Evolutionary conservation across 2,888 invertebrate genomes (phyloP), one percentile per base, ranked within the genome.

Genomic region (Apoderus coryli): DNA sequence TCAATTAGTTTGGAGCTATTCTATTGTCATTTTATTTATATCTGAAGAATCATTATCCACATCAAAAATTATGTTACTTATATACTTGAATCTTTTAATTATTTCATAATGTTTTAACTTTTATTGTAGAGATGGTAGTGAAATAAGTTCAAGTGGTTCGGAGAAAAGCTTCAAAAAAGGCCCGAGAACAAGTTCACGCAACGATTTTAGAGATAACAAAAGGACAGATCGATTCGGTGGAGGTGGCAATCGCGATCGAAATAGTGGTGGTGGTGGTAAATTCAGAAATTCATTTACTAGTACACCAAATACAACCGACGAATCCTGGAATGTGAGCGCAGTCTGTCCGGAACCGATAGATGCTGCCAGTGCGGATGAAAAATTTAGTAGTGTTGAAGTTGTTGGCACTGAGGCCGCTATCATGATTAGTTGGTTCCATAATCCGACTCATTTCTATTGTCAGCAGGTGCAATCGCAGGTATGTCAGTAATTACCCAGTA

Each of bases 361-460:
- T 35, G 42, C 49, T 5, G 55, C 52, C 2, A 43, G 47, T 4
- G 38, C 27, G 19, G 41, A 43, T 3, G 49, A 48, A 3, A 39
- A 33, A 16, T 56, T 45, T 36, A 22, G 11, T 6, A 15, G 32
- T 14, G 26, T 33, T 5, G 42, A 50, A 3, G 61, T 65, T 11
- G 49, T 61, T 1, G 69, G 67, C 10, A 42, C 35, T 6, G 44
- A 46, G 29, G 67, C 69, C 30, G 65, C 70, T 33, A 63, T 77
- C 1, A 61, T 65, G 2, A 64, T 82, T 22, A 72, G 75, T 2
- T 82, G 82, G 81, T 78, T 80, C 48, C 68, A 73, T 31, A 74
- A 75, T 36, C 82, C 82, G 0, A 66, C 69, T 36, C 68, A 70
- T 42, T 82, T 84, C 54, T 79, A 70, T 54, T 49, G 52, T 34